Percentiles rank a stretch among this genome's conserved stretches.
phyloP scores from a whole-genome alignment of 2,113 vertebrate species.

The Ptilorrhoa leucosticta region DNA sequence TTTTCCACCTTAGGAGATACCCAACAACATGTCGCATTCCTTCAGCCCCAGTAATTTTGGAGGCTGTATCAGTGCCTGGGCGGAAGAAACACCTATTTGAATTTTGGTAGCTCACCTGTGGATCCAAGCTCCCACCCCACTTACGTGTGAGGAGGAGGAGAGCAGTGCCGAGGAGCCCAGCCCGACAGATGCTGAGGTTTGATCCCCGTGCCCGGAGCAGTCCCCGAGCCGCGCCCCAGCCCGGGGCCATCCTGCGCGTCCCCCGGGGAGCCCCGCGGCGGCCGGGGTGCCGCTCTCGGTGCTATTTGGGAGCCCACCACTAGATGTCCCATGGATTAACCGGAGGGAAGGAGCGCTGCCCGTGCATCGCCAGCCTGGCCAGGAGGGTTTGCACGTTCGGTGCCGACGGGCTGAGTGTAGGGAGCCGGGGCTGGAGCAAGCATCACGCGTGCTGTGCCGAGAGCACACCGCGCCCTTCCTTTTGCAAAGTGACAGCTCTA shows the following conservation, averaged over 20 bases:
- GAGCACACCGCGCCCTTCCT: neutral
- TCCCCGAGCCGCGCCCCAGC: neutral
- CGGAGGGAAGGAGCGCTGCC: neutral
- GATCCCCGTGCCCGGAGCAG: neutral
- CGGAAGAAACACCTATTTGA: neutral
- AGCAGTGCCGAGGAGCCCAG: neutral
- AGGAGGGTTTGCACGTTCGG: neutral
- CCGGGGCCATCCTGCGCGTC: rapidly evolving
- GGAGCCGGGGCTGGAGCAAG: neutral
- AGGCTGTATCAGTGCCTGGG: neutral
- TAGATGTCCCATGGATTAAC: conserved; percentile 68
- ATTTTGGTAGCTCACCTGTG: neutral
- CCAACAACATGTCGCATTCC: rapidly evolving
- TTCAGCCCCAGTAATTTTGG: neutral
- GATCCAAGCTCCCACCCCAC: neutral
- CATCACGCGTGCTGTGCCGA: rapidly evolving
- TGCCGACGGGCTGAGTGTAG: neutral
- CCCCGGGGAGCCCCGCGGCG: neutral
- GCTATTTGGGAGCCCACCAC: conserved; percentile 45
- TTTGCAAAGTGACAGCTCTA: neutral
- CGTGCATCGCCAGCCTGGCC: neutral
- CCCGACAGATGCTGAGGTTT: neutral
- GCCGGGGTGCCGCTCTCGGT: neutral
- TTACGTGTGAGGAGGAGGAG: neutral
- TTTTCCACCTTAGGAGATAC: neutral